phyloP scores from a whole-genome alignment of 2,797 vertebrate species.

The Enteromius viviparus region DNA sequence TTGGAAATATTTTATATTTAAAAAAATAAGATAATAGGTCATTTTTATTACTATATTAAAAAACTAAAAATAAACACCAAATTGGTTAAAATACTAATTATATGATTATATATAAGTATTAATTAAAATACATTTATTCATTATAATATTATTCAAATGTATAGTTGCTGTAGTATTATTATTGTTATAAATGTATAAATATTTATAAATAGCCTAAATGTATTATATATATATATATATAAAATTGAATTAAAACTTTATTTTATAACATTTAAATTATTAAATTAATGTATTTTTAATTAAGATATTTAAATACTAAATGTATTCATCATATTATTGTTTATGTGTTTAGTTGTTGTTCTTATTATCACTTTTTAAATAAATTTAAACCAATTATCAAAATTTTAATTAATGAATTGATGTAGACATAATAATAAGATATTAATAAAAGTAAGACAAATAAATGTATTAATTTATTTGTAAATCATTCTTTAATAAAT shows the following conservation, averaged over 20 bases:
- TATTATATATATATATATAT: neutral
- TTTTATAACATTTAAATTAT: neutral
- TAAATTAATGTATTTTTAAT: neutral
- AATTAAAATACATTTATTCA: neutral
- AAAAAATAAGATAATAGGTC: no score
- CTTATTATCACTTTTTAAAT: neutral
- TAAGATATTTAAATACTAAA: no score
- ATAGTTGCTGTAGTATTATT: neutral
- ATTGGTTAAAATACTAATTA: neutral
- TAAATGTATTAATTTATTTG: neutral
- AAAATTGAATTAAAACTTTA: neutral
- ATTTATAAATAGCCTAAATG: neutral
- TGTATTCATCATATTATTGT: neutral
- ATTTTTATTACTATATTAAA: neutral
- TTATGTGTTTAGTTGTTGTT: neutral
- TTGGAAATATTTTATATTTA: neutral
- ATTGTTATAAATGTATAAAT: neutral
- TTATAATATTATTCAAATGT: neutral
- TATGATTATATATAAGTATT: neutral
- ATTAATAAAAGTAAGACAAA: neutral
- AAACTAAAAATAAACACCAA: no score
- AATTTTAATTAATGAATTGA: neutral
- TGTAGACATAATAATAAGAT: neutral
- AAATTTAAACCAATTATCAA: neutral
- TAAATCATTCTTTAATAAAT: neutral